Evolutionary conservation across 2,797 vertebrate species (phyloP).

Genomic region (Melanotaenia trifasciata): DNA sequence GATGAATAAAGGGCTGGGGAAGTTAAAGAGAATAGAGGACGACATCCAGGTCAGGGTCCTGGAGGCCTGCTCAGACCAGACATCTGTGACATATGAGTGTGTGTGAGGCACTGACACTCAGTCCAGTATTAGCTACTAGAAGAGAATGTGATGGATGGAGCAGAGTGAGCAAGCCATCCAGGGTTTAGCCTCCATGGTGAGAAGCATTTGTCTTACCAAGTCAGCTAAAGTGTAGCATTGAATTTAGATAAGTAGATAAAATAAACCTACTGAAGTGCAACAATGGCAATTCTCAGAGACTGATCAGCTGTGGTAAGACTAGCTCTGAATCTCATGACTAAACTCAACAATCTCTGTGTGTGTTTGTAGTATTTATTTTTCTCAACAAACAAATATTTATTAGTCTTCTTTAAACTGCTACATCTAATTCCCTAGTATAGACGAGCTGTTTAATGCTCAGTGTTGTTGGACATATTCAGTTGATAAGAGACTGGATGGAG

Average conservation of each 20-base stretch:
- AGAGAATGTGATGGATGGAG: constrained; percentile 60
- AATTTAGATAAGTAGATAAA: constrained; percentile 24
- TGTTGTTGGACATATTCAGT: background rate
- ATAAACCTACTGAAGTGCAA: background rate
- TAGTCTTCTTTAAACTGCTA: background rate
- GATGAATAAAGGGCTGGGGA: constrained; percentile 48
- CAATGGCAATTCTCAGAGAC: background rate
- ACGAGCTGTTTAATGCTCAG: background rate
- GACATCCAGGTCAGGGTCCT: constrained; percentile 59
- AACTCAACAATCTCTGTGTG: background rate
- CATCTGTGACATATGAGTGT: constrained; percentile 70
- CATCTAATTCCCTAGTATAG: background rate
- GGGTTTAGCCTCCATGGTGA: constrained; percentile 24
- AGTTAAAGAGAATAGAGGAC: constrained; percentile 54
- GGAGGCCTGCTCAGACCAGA: constrained; percentile 59
- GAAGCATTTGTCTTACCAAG: constrained; percentile 23
- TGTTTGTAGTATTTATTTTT: background rate
- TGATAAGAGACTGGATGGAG: background rate
- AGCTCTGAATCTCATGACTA: constrained; percentile 1
- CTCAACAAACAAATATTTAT: background rate
- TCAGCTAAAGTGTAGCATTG: constrained; percentile 9
- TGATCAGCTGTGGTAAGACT: background rate
- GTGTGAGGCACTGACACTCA: constrained; percentile 54
- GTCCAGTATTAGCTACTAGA: constrained; percentile 40
- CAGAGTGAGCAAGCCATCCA: constrained; percentile 9